phyloP scores from a whole-genome alignment of 2,113 vertebrate species.

The Pogonocichla stellata region DNA sequence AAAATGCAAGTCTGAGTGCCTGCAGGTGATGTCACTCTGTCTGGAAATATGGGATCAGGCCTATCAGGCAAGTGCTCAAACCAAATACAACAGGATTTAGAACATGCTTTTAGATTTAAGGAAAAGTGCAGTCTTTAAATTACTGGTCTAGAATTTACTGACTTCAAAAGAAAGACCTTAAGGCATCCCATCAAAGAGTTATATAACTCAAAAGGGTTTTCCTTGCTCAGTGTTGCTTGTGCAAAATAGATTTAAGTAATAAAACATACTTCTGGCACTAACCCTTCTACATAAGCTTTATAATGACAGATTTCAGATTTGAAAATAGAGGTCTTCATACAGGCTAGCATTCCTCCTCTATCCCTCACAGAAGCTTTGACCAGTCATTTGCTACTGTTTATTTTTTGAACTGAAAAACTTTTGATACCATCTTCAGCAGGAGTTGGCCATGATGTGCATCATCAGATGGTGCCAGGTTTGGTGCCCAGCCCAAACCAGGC shows the following conservation, averaged over 20 bases:
- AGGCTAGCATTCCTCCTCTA: not conserved
- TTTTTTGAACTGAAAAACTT: not conserved
- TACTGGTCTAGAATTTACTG: constrained; percentile 48
- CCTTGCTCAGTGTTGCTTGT: constrained; percentile 31
- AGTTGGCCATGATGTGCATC: not conserved
- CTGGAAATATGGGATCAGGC: not conserved
- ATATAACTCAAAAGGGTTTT: constrained; percentile 42
- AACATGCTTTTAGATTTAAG: constrained; percentile 47
- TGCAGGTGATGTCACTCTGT: not conserved
- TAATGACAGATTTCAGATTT: constrained; percentile 12
- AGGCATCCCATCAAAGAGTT: constrained; percentile 28
- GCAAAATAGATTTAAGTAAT: constrained; percentile 58
- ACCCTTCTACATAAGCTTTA: not conserved
- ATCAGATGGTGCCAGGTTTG: not conserved
- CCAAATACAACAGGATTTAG: constrained; percentile 40
- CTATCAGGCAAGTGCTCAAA: not conserved
- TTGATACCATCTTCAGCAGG: not conserved
- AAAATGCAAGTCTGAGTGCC: not conserved
- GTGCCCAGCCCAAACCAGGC: not conserved
- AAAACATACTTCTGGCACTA: constrained; percentile 32
- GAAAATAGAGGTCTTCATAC: not conserved
- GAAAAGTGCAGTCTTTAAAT: constrained; percentile 45
- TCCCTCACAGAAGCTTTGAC: not conserved
- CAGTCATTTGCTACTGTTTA: not conserved
- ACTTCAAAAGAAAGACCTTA: constrained; percentile 52